These are phyloP conservation scores for Gryllus bimaculatus DNA, from an alignment of 1,140 invertebrate genomes.

Conservation along the genomic window DNA sequence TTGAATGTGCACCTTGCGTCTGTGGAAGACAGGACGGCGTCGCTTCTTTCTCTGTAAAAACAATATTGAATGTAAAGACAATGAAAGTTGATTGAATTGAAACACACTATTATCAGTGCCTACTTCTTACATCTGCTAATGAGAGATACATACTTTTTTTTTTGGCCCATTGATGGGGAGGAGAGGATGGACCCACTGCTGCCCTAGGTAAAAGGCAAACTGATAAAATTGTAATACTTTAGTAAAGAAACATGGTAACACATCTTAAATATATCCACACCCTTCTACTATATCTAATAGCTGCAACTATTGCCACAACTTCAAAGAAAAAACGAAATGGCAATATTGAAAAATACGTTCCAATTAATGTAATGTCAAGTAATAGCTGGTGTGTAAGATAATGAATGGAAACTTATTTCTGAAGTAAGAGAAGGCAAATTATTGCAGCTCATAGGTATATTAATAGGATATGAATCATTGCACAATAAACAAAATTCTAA, in stretches of 20 bases:
- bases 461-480: not conserved
- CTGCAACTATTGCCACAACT: not conserved
- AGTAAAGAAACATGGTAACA: slow-evolving; percentile 9
- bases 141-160: slow-evolving; percentile 47
- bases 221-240: slow-evolving; percentile 47
- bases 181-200: slow-evolving; percentile 61
- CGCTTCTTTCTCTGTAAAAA: slow-evolving; percentile 17
- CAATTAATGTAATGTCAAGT: no score
- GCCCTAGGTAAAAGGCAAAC: slow-evolving; percentile 68
- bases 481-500: not conserved
- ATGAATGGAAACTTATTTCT: slow-evolving; percentile 6
- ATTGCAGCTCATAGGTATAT: slow-evolving; percentile 14
- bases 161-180: slow-evolving; percentile 52
- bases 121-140: not conserved
- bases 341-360: no score
- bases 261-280: slow-evolving; percentile 8
- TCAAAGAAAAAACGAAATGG: no score
- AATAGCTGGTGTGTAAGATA: no score
- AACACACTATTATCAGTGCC: not conserved
- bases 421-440: slow-evolving; percentile 1
- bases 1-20: slow-evolving; percentile 8
- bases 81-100: not conserved
- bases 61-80: not conserved
- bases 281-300: no score
- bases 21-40: slow-evolving; percentile 6